Evolutionary conservation across 1,140 invertebrate genomes (phyloP).

Genomic region (Anadara kagoshimensis): DNA sequence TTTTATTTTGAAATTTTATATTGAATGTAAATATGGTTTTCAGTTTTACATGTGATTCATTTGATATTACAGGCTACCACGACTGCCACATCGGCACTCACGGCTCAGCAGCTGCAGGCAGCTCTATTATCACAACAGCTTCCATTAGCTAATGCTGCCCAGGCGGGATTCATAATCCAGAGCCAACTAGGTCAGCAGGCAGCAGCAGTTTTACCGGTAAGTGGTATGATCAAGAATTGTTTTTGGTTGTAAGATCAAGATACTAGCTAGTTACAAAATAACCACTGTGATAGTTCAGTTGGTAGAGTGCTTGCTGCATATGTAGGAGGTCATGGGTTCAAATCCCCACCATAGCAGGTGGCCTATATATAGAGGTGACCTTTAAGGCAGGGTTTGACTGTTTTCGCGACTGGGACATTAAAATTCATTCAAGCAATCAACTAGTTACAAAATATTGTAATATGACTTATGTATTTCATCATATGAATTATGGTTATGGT

Average conservation of each 20-base stretch:
- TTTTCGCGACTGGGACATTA: neutral
- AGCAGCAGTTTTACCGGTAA: slow-evolving; percentile 19
- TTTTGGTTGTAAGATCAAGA: neutral
- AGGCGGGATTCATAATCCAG: slow-evolving; percentile 31
- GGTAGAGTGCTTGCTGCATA: no score
- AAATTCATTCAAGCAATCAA: neutral
- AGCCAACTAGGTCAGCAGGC: slow-evolving; percentile 25
- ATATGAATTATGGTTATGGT: no score
- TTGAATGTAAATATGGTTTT: neutral
- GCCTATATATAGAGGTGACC: no score
- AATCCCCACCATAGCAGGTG: no score
- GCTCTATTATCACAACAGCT: slow-evolving; percentile 17
- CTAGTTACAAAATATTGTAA: neutral
- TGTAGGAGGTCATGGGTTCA: no score
- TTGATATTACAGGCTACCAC: neutral
- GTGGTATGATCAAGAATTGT: neutral
- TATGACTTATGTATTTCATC: neutral
- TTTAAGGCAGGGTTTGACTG: neutral
- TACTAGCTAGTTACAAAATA: neutral
- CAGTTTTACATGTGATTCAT: no score
- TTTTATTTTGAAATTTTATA: neutral
- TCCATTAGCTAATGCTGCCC: slow-evolving; percentile 9
- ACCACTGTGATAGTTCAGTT: neutral
- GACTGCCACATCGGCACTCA: neutral
- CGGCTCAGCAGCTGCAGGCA: slow-evolving; percentile 17